These are phyloP conservation scores for Antechinus flavipes DNA, from an alignment of 2,113 vertebrate genomes.

Conservation along the genomic window DNA sequence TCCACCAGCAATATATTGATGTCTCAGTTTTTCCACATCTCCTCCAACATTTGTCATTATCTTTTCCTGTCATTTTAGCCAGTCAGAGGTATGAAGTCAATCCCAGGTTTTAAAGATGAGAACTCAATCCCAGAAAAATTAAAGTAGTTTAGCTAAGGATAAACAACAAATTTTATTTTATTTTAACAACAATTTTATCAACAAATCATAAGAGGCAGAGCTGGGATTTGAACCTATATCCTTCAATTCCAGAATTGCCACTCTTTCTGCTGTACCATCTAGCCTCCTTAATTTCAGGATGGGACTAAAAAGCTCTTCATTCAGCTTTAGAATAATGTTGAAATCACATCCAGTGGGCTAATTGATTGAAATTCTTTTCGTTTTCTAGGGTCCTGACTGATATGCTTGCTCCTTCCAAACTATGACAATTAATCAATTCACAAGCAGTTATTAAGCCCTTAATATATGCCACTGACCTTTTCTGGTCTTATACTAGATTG, in stretches of 20 bases:
- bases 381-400: not conserved
- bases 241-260: not conserved
- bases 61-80: no score
- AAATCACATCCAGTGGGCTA: not conserved
- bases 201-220: not conserved
- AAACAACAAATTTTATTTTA: no score
- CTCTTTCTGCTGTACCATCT: not conserved
- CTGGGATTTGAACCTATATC: not conserved
- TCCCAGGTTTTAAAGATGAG: not conserved
- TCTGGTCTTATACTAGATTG: not conserved
- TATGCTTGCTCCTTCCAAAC: not conserved
- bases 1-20: no score
- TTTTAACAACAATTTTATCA: no score
- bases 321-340: not conserved
- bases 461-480: not conserved
- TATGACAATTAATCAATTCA: not conserved
- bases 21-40: no score
- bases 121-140: not conserved
- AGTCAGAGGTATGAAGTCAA: not conserved
- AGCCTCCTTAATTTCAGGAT: not conserved
- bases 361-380: not conserved
- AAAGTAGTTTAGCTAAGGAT: not conserved
- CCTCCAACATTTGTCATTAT: no score
- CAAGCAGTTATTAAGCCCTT: not conserved
- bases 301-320: not conserved